Evolutionary conservation across 2,888 invertebrate genomes (phyloP), one percentile per base, ranked within the genome.

Genomic region (Oegoconia quadripuncta): DNA sequence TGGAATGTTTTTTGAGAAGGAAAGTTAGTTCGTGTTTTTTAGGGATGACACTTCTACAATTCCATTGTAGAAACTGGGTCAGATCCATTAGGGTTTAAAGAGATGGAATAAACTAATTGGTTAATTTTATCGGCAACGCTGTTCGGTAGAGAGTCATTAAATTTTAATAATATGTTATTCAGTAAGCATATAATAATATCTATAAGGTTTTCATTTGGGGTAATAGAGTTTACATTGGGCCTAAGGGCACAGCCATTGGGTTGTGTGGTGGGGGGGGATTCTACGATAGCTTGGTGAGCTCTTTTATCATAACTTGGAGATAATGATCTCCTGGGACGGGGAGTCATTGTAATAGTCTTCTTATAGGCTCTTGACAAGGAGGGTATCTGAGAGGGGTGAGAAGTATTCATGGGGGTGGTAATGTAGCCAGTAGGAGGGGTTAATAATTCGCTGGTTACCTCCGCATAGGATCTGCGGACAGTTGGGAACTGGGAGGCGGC

Each of bases 61-160:
- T 50, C 50, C 52, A 50, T 20, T 49, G 46, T 0, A 50, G 13
- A 3, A 46, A 15, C 26, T 15, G 11, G 25, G 7, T 2, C 9
- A 7, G 14, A 25, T 31, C 29, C 16, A 35, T 15, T 7, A 7
- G 25, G 33, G n/a, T 35, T 11, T 13, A 27, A 17, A 18, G 40
- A 27, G 17, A 39, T 30, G 9, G 42, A n/a, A n/a, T n/a, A n/a
- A n/a, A n/a, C 34, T 9, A 20, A n/a, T 15, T 30, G 2, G 14
- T 9, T 9, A 9, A 36, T 13, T 9, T 30, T 22, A n/a, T 14
- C 3, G 5, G 27, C 30, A 30, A 37, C 30, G 27, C 22, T 13
- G 22, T 7, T 11, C 15, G 37, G 22, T 22, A 30, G 1, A 22
- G 11, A 12, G 3, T 20, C 14, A 9, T 29, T 36, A 29, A 15